Evolutionary conservation across 1,140 invertebrate genomes (phyloP).

Genomic region (honey bee (Apis mellifera)): Amel_HAv3.1 CM009932.2:8486001-8486500

Average conservation of each 20-base stretch:
- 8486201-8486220: not conserved
- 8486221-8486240: conserved; percentile 1
- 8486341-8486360: no score
- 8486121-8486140: conserved; percentile 22
- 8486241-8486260: not conserved
- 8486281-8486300: conserved; percentile 24
- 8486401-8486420: not conserved
- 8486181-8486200: no score
- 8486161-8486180: not conserved
- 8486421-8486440: conserved; percentile 3
- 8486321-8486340: not conserved
- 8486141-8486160: not conserved
- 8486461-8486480: no score
- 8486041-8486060: conserved; percentile 61
- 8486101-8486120: conserved; percentile 16
- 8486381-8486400: no score
- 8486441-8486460: conserved; percentile 5
- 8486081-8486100: conserved; percentile 31
- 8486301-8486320: conserved; percentile 1
- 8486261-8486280: not conserved
- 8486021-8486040: conserved; percentile 28
- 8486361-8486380: no score
- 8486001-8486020: conserved; percentile 60
- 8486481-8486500: not conserved
- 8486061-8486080: conserved; percentile 29